Evolutionary conservation across 2,797 vertebrate species (phyloP).

Genomic region (Megaceryle alcyon): DNA sequence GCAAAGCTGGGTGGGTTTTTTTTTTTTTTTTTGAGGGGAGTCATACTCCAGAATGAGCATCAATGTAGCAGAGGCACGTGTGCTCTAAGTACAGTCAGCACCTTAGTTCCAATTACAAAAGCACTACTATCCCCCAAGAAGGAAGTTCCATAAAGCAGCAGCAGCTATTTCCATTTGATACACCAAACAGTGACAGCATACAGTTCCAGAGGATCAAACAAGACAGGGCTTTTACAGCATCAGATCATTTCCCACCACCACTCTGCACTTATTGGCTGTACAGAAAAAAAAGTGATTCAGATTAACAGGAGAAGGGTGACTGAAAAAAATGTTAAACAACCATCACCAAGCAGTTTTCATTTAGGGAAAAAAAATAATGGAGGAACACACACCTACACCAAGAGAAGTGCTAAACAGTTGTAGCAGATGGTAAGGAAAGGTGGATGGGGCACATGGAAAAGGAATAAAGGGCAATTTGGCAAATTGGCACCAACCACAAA

Average conservation of each 20-base stretch:
- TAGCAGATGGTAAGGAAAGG: slow-evolving; percentile 62
- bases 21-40: background rate
- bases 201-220: background rate
- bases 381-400: slow-evolving; percentile 52
- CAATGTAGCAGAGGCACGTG: background rate
- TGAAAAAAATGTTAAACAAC: slow-evolving; percentile 15
- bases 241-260: background rate
- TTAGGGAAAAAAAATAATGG: slow-evolving; percentile 18
- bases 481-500: slow-evolving; percentile 72
- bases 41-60: background rate
- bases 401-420: slow-evolving; percentile 57
- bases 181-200: background rate
- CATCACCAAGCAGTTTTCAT: slow-evolving; percentile 54
- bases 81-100: background rate
- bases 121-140: background rate
- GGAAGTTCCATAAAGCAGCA: background rate
- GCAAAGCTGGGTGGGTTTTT: background rate
- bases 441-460: slow-evolving; percentile 59
- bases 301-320: slow-evolving; percentile 29
- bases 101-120: background rate
- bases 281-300: slow-evolving; percentile 4
- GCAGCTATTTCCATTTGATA: background rate
- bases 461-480: slow-evolving; percentile 60
- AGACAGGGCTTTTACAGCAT: background rate
- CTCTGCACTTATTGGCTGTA: background rate